phyloP scores from a whole-genome alignment of 2,797 vertebrate species.

The Varecia variegata region DNA sequence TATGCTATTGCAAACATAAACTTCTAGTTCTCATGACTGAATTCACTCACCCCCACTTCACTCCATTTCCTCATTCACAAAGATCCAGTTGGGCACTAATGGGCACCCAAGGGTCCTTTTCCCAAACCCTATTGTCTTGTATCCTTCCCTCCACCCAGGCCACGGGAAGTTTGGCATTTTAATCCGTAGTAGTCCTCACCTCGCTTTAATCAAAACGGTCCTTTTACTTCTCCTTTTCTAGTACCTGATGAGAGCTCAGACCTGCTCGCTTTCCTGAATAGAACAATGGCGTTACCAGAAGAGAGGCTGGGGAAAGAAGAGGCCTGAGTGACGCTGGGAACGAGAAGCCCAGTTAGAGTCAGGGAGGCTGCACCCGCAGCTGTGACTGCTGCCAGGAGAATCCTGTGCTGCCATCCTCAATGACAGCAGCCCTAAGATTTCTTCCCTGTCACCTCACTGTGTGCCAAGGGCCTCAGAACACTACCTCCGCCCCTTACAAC shows the following conservation, averaged over 20 bases:
- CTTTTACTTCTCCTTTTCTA: neutral
- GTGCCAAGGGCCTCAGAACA: neutral
- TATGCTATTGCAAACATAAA: neutral
- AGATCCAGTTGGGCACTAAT: neutral
- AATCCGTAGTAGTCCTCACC: neutral
- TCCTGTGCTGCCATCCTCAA: neutral
- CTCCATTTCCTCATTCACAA: constrained; percentile 1
- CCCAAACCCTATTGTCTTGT: neutral
- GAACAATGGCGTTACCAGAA: neutral
- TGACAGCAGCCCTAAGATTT: neutral
- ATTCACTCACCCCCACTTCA: neutral
- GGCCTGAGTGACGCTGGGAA: neutral
- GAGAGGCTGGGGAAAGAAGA: neutral
- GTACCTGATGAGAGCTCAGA: neutral
- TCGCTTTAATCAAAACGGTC: neutral
- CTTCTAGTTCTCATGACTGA: neutral
- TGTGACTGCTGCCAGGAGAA: neutral
- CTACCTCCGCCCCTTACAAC: neutral
- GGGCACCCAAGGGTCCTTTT: neutral
- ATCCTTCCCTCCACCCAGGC: neutral
- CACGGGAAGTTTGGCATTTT: neutral
- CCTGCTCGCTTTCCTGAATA: neutral
- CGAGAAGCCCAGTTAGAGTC: neutral
- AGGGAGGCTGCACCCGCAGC: neutral
- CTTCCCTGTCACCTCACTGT: neutral